Evolutionary conservation across 2,113 vertebrate species (phyloP).

Genomic region (Chionomys nivalis): DNA sequence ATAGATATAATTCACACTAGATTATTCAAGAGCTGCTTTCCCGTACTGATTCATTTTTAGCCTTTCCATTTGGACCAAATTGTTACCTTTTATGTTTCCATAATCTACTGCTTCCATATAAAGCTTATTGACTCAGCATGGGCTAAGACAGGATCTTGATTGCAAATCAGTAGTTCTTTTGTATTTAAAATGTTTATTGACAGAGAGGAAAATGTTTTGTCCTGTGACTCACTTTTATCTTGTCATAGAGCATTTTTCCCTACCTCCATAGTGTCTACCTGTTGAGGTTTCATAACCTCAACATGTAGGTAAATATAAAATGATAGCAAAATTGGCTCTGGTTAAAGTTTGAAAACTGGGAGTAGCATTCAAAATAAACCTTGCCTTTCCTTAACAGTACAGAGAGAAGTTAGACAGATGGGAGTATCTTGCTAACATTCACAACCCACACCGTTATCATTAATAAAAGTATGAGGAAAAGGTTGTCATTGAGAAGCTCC

Average conservation of each 20-base stretch:
- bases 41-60: not conserved
- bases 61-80: not conserved
- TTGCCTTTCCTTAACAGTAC: not conserved
- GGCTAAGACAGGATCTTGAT: not conserved
- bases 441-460: not conserved
- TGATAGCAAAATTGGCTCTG: not conserved
- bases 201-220: not conserved
- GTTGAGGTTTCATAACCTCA: not conserved
- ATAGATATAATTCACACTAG: not conserved
- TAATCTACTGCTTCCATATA: not conserved
- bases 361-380: not conserved
- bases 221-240: not conserved
- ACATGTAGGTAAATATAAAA: constrained; percentile 2
- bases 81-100: not conserved
- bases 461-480: not conserved
- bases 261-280: accelerated
- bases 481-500: accelerated
- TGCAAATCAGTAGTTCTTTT: constrained; percentile 2
- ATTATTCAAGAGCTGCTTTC: not conserved
- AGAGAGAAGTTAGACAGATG: not conserved
- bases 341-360: not conserved
- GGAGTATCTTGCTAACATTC: not conserved
- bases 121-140: not conserved
- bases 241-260: not conserved
- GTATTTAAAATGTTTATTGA: not conserved